These are phyloP conservation scores for Drosophila monieri DNA, from an alignment of 2,888 invertebrate genomes.

Conservation along the genomic window DNA sequence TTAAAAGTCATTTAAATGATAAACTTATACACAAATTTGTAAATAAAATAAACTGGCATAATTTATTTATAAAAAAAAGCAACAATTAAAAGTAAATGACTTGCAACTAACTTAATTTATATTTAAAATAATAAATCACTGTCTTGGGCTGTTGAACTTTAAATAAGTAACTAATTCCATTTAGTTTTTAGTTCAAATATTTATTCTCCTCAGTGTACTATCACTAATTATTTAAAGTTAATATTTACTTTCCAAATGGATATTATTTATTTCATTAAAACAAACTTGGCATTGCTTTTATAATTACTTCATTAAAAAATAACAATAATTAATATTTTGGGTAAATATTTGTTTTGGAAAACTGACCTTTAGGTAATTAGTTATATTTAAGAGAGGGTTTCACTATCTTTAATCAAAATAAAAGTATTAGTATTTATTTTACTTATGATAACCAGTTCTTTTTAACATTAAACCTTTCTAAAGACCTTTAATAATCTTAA, in stretches of 20 bases:
- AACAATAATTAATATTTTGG: too few relatives aligned
- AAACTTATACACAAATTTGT: background rate
- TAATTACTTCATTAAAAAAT: background rate
- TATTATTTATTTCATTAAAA: conserved; percentile 1
- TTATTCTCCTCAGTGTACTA: background rate
- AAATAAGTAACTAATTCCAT: background rate
- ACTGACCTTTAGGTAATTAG: too few relatives aligned
- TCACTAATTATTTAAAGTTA: background rate
- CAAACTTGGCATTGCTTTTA: background rate
- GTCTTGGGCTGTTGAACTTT: background rate
- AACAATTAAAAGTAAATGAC: background rate
- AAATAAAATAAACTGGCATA: background rate
- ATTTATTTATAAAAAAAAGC: background rate
- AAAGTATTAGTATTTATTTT: too few relatives aligned
- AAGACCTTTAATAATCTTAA: too few relatives aligned
- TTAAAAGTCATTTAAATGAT: background rate
- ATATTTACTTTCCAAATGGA: background rate
- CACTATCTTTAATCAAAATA: too few relatives aligned
- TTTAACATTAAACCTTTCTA: too few relatives aligned
- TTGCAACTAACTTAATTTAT: background rate
- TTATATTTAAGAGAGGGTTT: too few relatives aligned
- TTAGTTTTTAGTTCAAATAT: background rate
- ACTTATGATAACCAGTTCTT: too few relatives aligned
- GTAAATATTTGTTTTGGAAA: too few relatives aligned
- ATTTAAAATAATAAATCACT: background rate